phyloP scores from a whole-genome alignment of 2,797 vertebrate species.

The Atherinosoma microstoma region DNA sequence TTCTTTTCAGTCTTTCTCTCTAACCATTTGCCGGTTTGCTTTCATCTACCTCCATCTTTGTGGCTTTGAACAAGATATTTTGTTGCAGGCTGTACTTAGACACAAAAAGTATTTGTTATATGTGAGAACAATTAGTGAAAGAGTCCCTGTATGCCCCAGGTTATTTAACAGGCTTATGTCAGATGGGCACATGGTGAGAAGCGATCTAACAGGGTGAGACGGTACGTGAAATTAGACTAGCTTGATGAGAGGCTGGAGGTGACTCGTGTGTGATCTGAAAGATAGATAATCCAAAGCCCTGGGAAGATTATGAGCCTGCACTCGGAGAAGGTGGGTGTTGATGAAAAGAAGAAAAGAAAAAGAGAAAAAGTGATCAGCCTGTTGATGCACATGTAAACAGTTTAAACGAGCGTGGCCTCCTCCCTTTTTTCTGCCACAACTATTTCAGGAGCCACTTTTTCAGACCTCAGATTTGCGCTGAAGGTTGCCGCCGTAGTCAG shows the following conservation, averaged over 20 bases:
- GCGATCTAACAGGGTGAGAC: slow-evolving; percentile 40
- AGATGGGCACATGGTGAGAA: slow-evolving; percentile 40
- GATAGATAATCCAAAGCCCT: slow-evolving; percentile 64
- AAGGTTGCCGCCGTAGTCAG: slow-evolving; percentile 5
- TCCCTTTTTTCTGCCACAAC: no score
- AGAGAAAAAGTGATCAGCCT: slow-evolving; percentile 22
- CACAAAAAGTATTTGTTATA: not conserved
- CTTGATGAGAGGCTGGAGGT: slow-evolving; percentile 48
- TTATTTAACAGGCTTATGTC: slow-evolving; percentile 40
- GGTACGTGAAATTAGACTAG: slow-evolving; percentile 42
- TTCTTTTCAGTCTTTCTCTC: no score
- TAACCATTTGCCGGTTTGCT: not conserved
- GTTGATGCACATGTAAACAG: not conserved
- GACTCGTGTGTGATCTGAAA: slow-evolving; percentile 62
- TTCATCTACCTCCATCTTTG: not conserved
- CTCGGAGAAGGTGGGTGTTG: slow-evolving; percentile 1
- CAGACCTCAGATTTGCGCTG: not conserved
- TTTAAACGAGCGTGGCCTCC: not conserved
- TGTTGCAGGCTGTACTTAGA: not conserved
- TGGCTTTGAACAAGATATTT: not conserved
- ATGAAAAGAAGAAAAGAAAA: slow-evolving; percentile 3
- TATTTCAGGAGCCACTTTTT: not conserved
- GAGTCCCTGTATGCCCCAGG: slow-evolving; percentile 37
- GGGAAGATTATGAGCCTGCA: slow-evolving; percentile 50
- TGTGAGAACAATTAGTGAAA: slow-evolving; percentile 28